A percentile compares a stretch with the other conserved stretches of the same genome.
phyloP scores from a whole-genome alignment of 2,888 invertebrate genomes.

The Ashinkailepas kermadecensis region DNA sequence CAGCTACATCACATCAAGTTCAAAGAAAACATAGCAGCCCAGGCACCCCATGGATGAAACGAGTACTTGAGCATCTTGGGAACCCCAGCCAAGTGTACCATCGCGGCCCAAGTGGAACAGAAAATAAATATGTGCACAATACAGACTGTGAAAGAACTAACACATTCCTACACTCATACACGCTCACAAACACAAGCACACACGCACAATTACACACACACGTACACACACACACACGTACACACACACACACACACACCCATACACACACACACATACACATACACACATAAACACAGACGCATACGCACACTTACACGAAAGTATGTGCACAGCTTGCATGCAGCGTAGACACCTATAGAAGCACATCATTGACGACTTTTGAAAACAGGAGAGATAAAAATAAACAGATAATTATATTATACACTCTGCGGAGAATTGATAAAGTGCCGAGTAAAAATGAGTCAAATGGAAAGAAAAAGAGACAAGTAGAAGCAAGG shows the following conservation, averaged over 20 bases:
- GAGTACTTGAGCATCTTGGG: background rate
- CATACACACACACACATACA: conserved; percentile 8
- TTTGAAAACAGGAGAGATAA: background rate
- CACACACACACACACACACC: background rate
- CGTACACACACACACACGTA: too few species aligned
- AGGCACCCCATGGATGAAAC: background rate
- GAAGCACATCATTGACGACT: background rate
- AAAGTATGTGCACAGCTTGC: background rate
- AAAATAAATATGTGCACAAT: background rate
- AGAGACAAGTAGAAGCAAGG: too few species aligned
- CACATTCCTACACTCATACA: background rate
- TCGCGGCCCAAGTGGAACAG: background rate
- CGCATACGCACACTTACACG: background rate
- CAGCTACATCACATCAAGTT: background rate
- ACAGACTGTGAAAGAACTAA: background rate
- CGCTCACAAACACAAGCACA: background rate
- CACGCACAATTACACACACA: background rate
- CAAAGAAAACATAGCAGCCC: background rate
- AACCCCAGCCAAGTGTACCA: background rate
- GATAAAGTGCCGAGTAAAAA: background rate
- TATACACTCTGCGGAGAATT: background rate
- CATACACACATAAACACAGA: conserved; percentile 5
- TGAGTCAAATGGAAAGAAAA: too few species aligned
- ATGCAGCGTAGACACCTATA: background rate
- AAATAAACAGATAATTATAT: background rate